Percentiles rank a stretch among this genome's conserved stretches.
phyloP scores from a whole-genome alignment of 1,140 invertebrate species.

The Colletes latitarsis region DNA sequence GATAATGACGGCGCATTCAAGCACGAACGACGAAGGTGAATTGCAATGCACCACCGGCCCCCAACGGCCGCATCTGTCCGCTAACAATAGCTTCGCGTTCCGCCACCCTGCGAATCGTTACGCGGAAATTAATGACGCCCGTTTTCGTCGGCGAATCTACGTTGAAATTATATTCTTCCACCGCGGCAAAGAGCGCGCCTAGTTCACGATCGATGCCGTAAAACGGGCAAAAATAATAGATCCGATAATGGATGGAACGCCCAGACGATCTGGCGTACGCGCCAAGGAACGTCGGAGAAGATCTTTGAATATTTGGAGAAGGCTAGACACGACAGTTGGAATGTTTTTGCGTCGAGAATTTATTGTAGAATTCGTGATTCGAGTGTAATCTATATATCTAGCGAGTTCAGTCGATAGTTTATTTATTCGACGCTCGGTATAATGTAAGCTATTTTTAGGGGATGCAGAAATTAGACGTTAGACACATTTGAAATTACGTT shows the following conservation, averaged over 20 bases:
- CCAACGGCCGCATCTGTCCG: conserved; percentile 66
- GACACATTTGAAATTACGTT: too few relatives aligned
- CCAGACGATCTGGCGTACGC: neutral
- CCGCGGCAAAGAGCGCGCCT: neutral
- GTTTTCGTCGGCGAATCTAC: neutral
- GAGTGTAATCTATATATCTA: too few relatives aligned
- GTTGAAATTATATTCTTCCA: conserved; percentile 9
- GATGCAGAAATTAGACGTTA: too few relatives aligned
- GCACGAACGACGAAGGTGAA: conserved; percentile 64
- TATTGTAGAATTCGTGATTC: neutral
- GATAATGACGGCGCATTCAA: conserved; percentile 73
- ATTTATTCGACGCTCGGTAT: too few relatives aligned
- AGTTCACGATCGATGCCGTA: neutral
- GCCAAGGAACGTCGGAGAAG: neutral
- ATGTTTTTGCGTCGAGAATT: neutral
- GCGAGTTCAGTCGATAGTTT: too few relatives aligned
- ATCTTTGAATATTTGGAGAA: neutral
- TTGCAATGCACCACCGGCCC: conserved; percentile 63
- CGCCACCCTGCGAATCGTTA: conserved; percentile 55
- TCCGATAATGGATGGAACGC: neutral
- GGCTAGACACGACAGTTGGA: too few relatives aligned
- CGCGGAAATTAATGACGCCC: conserved; percentile 46
- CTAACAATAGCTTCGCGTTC: conserved; percentile 58
- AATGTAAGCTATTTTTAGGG: too few relatives aligned
- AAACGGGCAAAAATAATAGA: neutral